phyloP scores from a whole-genome alignment of 2,113 vertebrate species.

The Bothrops jararaca region DNA sequence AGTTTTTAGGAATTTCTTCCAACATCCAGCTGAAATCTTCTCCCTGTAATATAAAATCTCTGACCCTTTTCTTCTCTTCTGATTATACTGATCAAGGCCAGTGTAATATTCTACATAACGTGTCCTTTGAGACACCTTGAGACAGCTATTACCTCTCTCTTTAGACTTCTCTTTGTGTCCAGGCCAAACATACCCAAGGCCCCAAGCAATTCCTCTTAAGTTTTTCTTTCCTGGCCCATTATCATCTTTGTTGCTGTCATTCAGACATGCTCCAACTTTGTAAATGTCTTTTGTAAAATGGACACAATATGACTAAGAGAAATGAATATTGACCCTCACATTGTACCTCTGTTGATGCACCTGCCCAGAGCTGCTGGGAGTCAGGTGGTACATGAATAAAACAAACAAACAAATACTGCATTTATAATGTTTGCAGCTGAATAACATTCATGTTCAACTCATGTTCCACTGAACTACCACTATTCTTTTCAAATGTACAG shows the following conservation, averaged over 20 bases:
- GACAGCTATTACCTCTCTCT: background rate
- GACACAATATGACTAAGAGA: background rate
- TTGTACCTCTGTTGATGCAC: background rate
- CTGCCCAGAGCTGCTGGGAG: background rate
- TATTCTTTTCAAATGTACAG: background rate
- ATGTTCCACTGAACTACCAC: background rate
- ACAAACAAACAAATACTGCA: background rate
- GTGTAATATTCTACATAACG: background rate
- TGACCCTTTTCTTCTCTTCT: background rate
- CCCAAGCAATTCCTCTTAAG: background rate
- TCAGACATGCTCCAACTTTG: background rate
- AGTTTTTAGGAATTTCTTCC: background rate
- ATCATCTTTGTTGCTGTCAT: background rate
- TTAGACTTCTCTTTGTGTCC: background rate
- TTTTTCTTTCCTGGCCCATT: background rate
- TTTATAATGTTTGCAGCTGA: background rate
- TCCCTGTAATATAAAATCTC: background rate
- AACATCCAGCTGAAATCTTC: background rate
- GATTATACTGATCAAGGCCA: background rate
- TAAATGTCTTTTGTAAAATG: background rate
- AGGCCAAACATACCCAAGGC: background rate
- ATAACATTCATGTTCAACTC: background rate
- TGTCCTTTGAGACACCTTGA: background rate
- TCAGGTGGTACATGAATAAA: background rate
- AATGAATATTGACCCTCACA: background rate